Base-by-base conservation (phyloP, 2,797 vertebrate genomes). In the Alfaro cultratus region DNA sequence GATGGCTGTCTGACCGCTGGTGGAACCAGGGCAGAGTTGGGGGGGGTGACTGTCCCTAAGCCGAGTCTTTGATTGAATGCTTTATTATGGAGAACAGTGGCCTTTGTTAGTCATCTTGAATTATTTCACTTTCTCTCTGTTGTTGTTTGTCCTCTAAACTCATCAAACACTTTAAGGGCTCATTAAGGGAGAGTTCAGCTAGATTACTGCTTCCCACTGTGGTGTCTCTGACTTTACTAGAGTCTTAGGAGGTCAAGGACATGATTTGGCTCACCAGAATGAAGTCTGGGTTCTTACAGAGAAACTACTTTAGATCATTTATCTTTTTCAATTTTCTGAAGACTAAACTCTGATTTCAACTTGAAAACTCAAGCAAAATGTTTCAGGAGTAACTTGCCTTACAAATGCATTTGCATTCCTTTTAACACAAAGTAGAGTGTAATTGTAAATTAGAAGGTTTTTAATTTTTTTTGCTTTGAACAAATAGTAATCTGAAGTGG, bases 1-100 rank as follows among this genome's bases (percentile, higher is more conserved):
- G 89, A 94, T 55, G 83, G 83, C 89, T 85, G 90, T 85, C 86
- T 89, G 91, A 86, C 79, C 82, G 16, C 80, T 81, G 83, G 64
- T 79, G 8, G 78, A 49, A 47, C 46, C 55, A 29, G 74, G 70
- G 71, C 75, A 75, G 73, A 51, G 11, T 73, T 62, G 75, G 60
- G 85, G 85, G 49, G n/a, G n/a, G n/a, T n/a, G n/a, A n/a, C n/a
- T n/a, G n/a, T n/a, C n/a, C n/a, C n/a, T n/a, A n/a, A n/a, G n/a
- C n/a, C n/a, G 85, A 89, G 87, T 80, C 85, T 89, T 81, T 89
- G 78, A 85, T 86, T 89, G 81, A 85, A 80, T 82, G 73, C 83
- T 90, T 64, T 79, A 49, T 77, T 87, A 55, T 77, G 62, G 81
- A 75, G 83, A 76, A 76, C 68, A 64, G 77, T 43, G 71, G 29